Percentiles rank a stretch among this genome's conserved stretches.
Evolutionary conservation across 2,797 vertebrate species (phyloP).

Genomic region (Streptopelia turtur): DNA sequence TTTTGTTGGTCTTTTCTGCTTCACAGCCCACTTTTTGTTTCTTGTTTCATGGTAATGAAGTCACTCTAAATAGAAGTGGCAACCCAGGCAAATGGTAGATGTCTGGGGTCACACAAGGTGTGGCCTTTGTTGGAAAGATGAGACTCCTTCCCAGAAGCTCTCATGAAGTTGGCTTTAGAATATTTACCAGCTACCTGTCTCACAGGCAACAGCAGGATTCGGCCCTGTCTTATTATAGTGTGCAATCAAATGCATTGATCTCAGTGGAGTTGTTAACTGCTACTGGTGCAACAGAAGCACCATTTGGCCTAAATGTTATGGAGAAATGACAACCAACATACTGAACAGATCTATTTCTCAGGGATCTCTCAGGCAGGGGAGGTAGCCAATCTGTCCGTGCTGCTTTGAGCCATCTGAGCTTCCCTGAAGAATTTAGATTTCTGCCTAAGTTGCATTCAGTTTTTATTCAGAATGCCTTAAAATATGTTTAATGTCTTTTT

Average conservation of each 20-base stretch:
- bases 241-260: background rate
- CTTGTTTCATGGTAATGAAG: background rate
- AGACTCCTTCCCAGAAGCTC: background rate
- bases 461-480: slow-evolving; percentile 13
- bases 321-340: background rate
- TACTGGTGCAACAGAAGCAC: background rate
- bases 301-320: background rate
- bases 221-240: background rate
- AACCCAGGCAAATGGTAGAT: background rate
- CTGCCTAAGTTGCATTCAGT: background rate
- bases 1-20: slow-evolving; percentile 15
- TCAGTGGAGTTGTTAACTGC: background rate
- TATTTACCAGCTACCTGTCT: background rate
- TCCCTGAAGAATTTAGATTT: background rate
- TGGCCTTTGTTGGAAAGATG: slow-evolving; percentile 4
- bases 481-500: background rate
- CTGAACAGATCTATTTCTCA: background rate
- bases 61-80: background rate
- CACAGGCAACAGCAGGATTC: background rate
- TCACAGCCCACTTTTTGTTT: background rate
- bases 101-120: background rate
- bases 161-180: background rate
- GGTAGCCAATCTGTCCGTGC: background rate
- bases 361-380: background rate
- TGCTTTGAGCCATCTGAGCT: slow-evolving; percentile 19